Evolutionary conservation across 2,888 invertebrate species (phyloP), one percentile per base, ranked within the genome.

Genomic region (Oligia latruncula): DNA sequence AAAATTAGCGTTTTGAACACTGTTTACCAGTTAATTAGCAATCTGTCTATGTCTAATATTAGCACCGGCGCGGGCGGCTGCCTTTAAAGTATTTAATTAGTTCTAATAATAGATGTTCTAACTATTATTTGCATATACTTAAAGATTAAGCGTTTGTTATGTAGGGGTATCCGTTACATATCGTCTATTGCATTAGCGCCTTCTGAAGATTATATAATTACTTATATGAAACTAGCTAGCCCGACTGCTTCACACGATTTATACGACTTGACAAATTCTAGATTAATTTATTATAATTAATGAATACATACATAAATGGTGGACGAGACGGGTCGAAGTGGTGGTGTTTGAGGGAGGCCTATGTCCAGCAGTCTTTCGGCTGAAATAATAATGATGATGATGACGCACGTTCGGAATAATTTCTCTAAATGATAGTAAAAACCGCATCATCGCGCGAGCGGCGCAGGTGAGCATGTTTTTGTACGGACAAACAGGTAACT

Each of bases 1-100:
- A 91, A 91, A 91, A 91, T 93, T 92, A 90, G 88, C 84, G 87
- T 91, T 91, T 91, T 81, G 84, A 81, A 84, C 81, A 86, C 83
- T 89, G 87, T 89, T 87, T 88, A 81, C 87, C 82, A 74, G 83
- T 83, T 90, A 86, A 90, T 89, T 90, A 86, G 84, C 83, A 81
- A 90, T 88, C 80, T 83, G 77, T 87, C 85, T 83, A 83, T 76
- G 87, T 89, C 87, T 86, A 84, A 74, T 71, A 74, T 64, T 73
- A n/a, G 71, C 29, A 71, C n/a, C 46, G 23, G 62, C 71, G n/a
- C 40, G 40, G n/a, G 40, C 77, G 62, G 68, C 49, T 67, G 67
- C 75, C 73, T 73, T 62, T 71, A 72, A 60, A 46, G 49, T 82
- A 67, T 76, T 73, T 62, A 77, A 77, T 80, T 77, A 72, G 46